A percentile compares a stretch with the other conserved stretches of the same genome.
Evolutionary conservation across 2,888 invertebrate genomes (phyloP).

Genomic region (Drosophila aldrichi): DNA sequence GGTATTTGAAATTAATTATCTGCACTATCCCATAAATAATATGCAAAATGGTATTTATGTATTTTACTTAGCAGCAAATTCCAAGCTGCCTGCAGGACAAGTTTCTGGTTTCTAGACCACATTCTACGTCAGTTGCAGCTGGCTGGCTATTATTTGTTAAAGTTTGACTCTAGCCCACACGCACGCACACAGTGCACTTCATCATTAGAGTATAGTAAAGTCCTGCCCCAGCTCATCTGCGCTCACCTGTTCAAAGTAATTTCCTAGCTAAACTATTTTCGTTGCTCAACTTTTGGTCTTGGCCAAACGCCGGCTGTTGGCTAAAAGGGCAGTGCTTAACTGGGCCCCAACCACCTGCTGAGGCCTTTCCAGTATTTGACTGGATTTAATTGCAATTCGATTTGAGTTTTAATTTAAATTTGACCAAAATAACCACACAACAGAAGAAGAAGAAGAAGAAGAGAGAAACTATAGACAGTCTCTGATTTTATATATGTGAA

Average conservation of each 20-base stretch:
- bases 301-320: constrained; percentile 1
- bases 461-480: neutral
- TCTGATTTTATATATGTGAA: neutral
- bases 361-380: constrained; percentile 23
- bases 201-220: constrained; percentile 33
- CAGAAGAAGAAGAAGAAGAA: too few relatives aligned
- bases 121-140: constrained; percentile 13
- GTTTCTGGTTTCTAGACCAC: constrained; percentile 3
- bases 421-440: too few relatives aligned
- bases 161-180: constrained; percentile 38
- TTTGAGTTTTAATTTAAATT: constrained; percentile 46
- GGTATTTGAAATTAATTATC: neutral
- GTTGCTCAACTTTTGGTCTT: constrained; percentile 58
- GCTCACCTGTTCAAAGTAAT: constrained; percentile 40
- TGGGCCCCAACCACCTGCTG: neutral
- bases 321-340: constrained; percentile 14
- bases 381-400: constrained; percentile 61
- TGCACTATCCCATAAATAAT: neutral
- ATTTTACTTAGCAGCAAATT: constrained; percentile 6
- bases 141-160: constrained; percentile 64
- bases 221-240: neutral
- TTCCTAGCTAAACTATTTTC: constrained; percentile 64
- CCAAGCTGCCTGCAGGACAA: constrained; percentile 9
- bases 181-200: constrained; percentile 13
- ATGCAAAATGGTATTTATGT: neutral